Evolutionary conservation across 1,140 invertebrate species (phyloP).

Genomic region (Macrobrachium nipponense): DNA sequence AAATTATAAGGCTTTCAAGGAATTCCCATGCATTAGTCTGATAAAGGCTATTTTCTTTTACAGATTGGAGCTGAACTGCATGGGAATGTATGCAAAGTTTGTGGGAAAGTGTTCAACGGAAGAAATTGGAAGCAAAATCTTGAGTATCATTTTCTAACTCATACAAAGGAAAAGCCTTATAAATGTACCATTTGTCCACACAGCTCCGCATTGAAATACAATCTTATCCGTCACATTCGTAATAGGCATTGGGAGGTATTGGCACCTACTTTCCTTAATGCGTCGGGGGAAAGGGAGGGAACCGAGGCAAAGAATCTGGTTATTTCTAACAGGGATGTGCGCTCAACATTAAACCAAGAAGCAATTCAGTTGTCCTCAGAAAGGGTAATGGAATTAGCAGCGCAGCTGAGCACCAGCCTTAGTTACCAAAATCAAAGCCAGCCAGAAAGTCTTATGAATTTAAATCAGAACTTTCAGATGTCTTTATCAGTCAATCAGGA

Average conservation of each 20-base stretch:
- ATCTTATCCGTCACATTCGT: conserved; percentile 59
- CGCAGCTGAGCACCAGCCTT: neutral
- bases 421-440: too few relatives aligned
- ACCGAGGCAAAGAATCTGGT: neutral
- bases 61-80: conserved; percentile 58
- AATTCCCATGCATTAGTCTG: conserved; percentile 41
- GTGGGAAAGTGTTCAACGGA: conserved; percentile 60
- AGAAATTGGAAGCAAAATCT: conserved; percentile 61
- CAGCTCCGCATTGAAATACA: conserved; percentile 59
- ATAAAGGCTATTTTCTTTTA: conserved; percentile 58
- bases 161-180: conserved; percentile 63
- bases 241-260: conserved; percentile 48
- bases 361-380: neutral
- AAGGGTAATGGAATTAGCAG: neutral
- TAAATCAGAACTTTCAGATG: conserved; percentile 5
- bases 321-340: neutral
- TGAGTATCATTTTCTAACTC: conserved; percentile 59
- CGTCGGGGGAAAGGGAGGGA: conserved; percentile 9
- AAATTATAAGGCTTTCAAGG: neutral
- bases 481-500: neutral
- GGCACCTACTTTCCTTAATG: conserved; percentile 19
- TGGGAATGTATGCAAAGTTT: conserved; percentile 61
- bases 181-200: conserved; percentile 63
- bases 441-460: neutral
- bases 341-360: neutral